phyloP scores from a whole-genome alignment of 2,113 vertebrate genomes.

The Alligator sinensis region DNA sequence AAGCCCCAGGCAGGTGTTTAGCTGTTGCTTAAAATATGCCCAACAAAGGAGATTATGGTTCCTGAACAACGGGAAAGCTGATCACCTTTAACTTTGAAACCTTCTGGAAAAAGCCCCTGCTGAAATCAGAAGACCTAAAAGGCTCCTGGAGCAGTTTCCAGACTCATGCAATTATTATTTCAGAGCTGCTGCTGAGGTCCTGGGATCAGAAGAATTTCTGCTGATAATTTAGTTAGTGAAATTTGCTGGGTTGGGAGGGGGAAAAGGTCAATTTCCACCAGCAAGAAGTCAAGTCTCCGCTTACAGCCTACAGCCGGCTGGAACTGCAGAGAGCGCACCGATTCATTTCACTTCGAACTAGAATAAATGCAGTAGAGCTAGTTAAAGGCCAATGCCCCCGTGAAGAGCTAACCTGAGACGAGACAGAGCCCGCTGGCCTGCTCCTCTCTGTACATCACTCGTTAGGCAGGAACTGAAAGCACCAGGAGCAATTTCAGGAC shows the following conservation, averaged over 20 bases:
- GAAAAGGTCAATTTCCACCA: neutral
- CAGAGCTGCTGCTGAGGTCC: conserved; percentile 37
- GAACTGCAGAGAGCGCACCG: neutral
- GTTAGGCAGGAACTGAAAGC: neutral
- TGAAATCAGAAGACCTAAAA: conserved; percentile 55
- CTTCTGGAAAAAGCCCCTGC: conserved; percentile 48
- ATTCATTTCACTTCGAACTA: neutral
- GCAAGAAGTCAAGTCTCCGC: neutral
- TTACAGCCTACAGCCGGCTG: neutral
- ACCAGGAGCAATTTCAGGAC: neutral
- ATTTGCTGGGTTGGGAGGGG: neutral
- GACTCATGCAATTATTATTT: conserved; percentile 18
- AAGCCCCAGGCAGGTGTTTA: conserved; percentile 64
- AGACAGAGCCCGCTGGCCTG: neutral
- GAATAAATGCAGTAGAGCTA: neutral
- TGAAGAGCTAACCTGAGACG: neutral
- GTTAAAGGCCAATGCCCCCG: neutral
- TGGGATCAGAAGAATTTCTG: neutral
- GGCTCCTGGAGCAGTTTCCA: conserved; percentile 25
- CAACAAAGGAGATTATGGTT: neutral
- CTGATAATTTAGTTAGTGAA: neutral
- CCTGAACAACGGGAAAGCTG: neutral
- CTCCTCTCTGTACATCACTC: neutral
- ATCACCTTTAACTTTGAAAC: neutral
- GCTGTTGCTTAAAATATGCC: conserved; percentile 24